phyloP scores from a whole-genome alignment of 2,888 invertebrate genomes.

The Sipha maydis region DNA sequence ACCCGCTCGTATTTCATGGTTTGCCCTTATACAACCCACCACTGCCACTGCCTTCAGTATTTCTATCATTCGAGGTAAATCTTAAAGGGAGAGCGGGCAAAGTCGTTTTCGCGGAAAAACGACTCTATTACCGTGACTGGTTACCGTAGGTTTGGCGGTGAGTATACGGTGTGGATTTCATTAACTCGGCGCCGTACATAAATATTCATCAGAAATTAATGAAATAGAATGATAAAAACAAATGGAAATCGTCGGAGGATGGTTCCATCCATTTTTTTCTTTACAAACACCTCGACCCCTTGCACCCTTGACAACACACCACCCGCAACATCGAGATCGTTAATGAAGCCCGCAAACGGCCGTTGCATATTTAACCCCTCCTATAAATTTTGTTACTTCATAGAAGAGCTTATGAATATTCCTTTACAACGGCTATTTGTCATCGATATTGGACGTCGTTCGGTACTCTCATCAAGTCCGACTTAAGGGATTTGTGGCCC shows the following conservation, averaged over 20 bases:
- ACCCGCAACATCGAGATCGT: neutral
- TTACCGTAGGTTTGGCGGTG: constrained; percentile 38
- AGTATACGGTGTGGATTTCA: constrained; percentile 43
- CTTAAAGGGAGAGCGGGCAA: neutral
- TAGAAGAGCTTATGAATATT: constrained; percentile 54
- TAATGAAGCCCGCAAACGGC: constrained; percentile 38
- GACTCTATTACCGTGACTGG: constrained; percentile 59
- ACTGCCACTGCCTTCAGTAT: neutral
- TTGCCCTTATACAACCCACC: constrained; percentile 38
- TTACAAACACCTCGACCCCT: constrained; percentile 29
- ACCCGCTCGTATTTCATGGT: constrained; percentile 59
- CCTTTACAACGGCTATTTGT: constrained; percentile 41
- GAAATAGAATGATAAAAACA: constrained; percentile 61
- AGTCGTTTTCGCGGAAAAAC: constrained; percentile 57
- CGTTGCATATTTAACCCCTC: constrained; percentile 40
- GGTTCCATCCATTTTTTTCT: constrained; percentile 10
- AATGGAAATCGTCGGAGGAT: constrained; percentile 47
- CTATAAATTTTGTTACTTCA: constrained; percentile 23
- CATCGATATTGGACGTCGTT: constrained; percentile 46
- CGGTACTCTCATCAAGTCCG: constrained; percentile 54
- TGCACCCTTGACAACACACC: neutral
- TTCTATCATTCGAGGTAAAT: neutral
- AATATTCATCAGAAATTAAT: constrained; percentile 62
- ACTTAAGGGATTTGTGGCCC: constrained; percentile 44
- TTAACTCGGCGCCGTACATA: constrained; percentile 56